Evolutionary conservation across 2,113 vertebrate species (phyloP).

Genomic region (Mastomys coucha): DNA sequence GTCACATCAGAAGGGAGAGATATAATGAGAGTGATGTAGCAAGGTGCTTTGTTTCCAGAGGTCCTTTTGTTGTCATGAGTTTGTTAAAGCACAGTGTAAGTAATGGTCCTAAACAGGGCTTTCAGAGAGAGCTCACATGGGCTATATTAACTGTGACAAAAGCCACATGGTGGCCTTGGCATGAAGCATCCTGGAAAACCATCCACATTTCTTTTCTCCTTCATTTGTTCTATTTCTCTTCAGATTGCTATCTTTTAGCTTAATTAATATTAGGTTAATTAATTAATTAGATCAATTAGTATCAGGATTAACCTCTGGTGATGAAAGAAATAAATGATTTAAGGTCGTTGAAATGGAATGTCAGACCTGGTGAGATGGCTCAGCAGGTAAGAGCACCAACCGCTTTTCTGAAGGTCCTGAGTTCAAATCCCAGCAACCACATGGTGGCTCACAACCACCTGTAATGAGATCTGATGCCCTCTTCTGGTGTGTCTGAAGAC

Average conservation of each 20-base stretch:
- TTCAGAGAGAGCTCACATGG: neutral
- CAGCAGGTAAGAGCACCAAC: too few relatives aligned
- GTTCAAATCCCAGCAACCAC: too few relatives aligned
- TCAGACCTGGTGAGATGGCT: neutral
- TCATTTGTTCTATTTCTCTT: neutral
- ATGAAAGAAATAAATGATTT: neutral
- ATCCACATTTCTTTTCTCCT: neutral
- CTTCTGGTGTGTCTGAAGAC: too few relatives aligned
- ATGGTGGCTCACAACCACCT: too few relatives aligned
- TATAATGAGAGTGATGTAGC: neutral
- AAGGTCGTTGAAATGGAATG: neutral
- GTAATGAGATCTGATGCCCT: too few relatives aligned
- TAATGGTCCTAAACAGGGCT: neutral
- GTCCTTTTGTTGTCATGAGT: neutral
- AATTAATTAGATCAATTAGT: neutral
- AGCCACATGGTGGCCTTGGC: neutral
- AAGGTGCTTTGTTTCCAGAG: neutral
- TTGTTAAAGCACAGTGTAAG: constrained; percentile 7
- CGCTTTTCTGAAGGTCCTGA: too few relatives aligned
- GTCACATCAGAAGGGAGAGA: neutral
- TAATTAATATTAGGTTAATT: too few relatives aligned
- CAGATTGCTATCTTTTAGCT: neutral
- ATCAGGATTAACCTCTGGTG: neutral
- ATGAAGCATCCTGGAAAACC: neutral
- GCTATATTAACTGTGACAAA: neutral